These are phyloP conservation scores for Eupithecia inturbata DNA, from an alignment of 2,888 invertebrate genomes.

Conservation along the genomic window DNA sequence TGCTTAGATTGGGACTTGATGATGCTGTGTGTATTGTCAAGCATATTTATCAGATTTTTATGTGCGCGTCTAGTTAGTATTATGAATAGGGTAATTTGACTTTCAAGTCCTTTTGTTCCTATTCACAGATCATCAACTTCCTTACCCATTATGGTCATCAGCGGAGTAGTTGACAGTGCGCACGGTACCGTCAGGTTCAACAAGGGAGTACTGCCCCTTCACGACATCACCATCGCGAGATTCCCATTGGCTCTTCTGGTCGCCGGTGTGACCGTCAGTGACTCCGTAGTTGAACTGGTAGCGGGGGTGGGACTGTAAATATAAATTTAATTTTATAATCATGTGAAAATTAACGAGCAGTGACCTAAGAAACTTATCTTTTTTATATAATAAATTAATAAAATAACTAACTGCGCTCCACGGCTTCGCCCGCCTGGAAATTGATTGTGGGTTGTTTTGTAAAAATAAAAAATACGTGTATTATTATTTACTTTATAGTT, in stretches of 20 bases:
- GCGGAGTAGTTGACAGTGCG: slow-evolving; percentile 86
- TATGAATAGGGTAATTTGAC: not conserved
- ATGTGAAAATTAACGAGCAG: not conserved
- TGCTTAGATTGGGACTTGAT: too few species aligned
- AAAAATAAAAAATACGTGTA: too few species aligned
- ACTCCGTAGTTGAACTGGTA: slow-evolving; percentile 86
- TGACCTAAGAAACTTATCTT: too few species aligned
- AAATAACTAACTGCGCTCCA: too few species aligned
- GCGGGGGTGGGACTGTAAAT: slow-evolving; percentile 82
- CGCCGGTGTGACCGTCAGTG: slow-evolving; percentile 85
- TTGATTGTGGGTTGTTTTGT: too few species aligned
- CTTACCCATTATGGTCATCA: slow-evolving; percentile 84
- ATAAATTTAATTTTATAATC: not conserved
- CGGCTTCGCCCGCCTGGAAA: too few species aligned
- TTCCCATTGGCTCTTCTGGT: slow-evolving; percentile 86
- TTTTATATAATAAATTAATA: too few species aligned
- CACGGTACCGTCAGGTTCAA: slow-evolving; percentile 85
- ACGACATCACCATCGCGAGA: slow-evolving; percentile 86
- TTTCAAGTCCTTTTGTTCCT: not conserved
- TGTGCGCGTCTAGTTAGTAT: not conserved
- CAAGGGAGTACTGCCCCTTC: slow-evolving; percentile 86
- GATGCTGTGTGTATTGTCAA: too few species aligned
- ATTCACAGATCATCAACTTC: not conserved
- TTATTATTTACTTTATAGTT: too few species aligned
- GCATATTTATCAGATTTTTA: too few species aligned